phyloP scores from a whole-genome alignment of 2,113 vertebrate genomes.

The Natator depressus region DNA sequence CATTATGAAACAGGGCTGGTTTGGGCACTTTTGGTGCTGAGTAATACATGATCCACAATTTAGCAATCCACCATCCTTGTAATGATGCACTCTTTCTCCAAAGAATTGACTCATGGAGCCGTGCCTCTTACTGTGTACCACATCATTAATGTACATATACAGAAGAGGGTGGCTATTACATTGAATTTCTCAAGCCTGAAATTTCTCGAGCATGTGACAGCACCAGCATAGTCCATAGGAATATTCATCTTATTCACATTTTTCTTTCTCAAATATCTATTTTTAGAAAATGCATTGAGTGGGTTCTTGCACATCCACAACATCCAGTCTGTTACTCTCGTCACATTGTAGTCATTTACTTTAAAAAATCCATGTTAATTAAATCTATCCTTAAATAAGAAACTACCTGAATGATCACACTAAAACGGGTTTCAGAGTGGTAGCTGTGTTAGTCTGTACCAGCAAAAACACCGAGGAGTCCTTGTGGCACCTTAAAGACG shows the following conservation, averaged over 20 bases:
- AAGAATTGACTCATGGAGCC: neutral
- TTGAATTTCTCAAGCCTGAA: neutral
- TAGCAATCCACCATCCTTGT: neutral
- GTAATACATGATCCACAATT: neutral
- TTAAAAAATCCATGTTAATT: neutral
- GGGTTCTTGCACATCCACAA: accelerated
- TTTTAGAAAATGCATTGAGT: neutral
- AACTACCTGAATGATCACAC: neutral
- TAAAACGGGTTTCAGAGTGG: no score
- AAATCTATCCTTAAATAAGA: neutral
- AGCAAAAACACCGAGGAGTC: no score
- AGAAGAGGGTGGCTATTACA: neutral
- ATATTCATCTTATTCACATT: neutral
- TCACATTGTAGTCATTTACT: accelerated
- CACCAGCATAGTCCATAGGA: neutral
- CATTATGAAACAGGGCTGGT: neutral
- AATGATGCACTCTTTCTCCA: neutral
- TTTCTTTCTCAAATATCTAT: neutral
- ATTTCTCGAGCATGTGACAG: neutral
- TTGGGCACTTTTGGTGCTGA: neutral
- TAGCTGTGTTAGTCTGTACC: no score
- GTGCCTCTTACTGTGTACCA: neutral
- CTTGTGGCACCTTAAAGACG: no score
- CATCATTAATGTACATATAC: neutral
- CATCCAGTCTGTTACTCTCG: neutral